Base-by-base conservation (phyloP, 2,797 vertebrate genomes). In the Ctenosaura bakeri region DNA sequence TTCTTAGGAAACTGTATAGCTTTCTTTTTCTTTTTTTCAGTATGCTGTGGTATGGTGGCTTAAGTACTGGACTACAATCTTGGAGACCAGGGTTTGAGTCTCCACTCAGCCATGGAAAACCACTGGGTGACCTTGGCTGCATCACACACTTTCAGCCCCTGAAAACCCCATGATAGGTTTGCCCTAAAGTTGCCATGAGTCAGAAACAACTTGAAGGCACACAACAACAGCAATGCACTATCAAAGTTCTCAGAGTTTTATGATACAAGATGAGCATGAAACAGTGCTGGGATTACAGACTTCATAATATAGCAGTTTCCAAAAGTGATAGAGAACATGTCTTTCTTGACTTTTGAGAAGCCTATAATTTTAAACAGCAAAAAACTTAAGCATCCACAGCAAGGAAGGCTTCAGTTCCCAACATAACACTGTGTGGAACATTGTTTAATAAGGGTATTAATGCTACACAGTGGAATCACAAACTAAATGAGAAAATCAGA, bases 381-480 rank as follows among this genome's bases (percentile, higher is more conserved):
- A 82, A 82, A 12, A 29, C 35, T 59, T 35, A 83, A 35, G 20
- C 16, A 32, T 50, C 38, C 26, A 52, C 2, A 64, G 88, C 86
- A 94, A 94, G 91, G 91, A 94, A 87, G 56, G 46, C 90, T 94
- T 95, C 94, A 93, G 91, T 95, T 96, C 95, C 95, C 91, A 95
- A 90, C 93, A 94, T 64, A 85, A 82, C 88, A 90, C 38, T 92
- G 74, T 94, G 83, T 83, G 77, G 77, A 76, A 71, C 78, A 88
- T n/a, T 83, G 54, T 91, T 95, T 93, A 92, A 94, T 94, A 95
- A 95, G 93, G 91, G 94, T 94, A 93, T 95, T 95, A 94, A 95
- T 90, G 71, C 91, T 90, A 90, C 94, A 94, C 1, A 0, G 90
- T 94, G 94, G 94, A 95, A 92, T 71, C 89, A 91, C 94, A 94